Conservation (phyloP, 2,888 invertebrate genomes). For the Pterostichus niger region DNA sequence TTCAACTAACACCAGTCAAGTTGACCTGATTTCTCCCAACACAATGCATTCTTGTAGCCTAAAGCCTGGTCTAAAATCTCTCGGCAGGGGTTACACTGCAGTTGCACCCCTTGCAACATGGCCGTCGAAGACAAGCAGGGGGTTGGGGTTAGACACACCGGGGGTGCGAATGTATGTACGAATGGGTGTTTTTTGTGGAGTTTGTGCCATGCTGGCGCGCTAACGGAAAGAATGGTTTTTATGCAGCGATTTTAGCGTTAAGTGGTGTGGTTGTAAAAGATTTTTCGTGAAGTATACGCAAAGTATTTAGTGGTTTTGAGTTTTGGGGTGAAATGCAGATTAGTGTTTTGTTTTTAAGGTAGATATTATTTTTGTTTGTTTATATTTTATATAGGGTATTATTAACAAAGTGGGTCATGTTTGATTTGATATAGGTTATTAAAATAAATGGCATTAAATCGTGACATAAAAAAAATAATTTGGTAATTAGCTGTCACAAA, state of each 20-base stretch:
- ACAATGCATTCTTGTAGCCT: no score
- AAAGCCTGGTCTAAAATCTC: neutral
- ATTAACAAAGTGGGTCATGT: no score
- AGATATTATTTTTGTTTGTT: slow-evolving; percentile 2
- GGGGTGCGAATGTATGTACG: neutral
- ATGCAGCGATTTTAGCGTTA: neutral
- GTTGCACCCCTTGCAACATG: slow-evolving; percentile 3
- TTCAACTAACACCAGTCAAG: neutral
- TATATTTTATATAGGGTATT: no score
- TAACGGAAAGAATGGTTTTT: neutral
- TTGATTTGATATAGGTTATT: no score
- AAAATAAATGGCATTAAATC: no score
- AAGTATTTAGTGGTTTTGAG: neutral
- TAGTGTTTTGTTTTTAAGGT: neutral
- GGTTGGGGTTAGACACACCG: neutral
- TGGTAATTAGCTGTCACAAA: no score
- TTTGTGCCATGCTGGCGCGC: neutral
- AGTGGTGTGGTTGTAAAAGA: neutral
- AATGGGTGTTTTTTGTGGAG: no score
- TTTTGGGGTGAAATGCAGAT: neutral
- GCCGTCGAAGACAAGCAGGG: neutral
- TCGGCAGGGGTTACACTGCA: neutral
- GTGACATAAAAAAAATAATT: no score
- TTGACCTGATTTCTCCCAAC: neutral
- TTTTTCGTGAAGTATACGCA: neutral